Evolutionary conservation across 2,888 invertebrate species (phyloP), one percentile per base, ranked within the genome.

Genomic region (Melipona beecheii): DNA sequence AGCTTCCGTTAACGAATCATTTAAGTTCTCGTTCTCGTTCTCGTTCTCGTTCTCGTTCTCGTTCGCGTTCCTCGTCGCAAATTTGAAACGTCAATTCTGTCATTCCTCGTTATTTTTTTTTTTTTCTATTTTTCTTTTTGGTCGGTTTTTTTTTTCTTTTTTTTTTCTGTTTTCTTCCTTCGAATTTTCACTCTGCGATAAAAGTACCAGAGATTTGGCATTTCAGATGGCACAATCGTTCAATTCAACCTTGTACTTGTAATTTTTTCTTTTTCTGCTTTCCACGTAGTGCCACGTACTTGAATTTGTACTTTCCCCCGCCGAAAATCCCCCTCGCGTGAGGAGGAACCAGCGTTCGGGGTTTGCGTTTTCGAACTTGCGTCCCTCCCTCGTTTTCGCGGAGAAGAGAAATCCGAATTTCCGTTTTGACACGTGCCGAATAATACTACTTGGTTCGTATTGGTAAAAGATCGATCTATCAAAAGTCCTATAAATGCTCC

Each of bases 1-100:
- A 89, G 88, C 89, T 88, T 89, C 84, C 86, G 89, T 89, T 88
- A 83, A 83, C 80, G 81, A 87, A 88, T 86, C 81, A 77, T 81
- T 76, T 71, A 78, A 83, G 68, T 84, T 74, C 70, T 66, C 65
- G 27, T 70, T 73, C 78, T 58, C 81, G 50, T 65, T 71, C 75
- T 4, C 31, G 58, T 73, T 64, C 65, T 4, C 31, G 58, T 73
- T 64, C 65, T 11, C 65, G 31, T 65, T 71, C 75, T 4, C 31
- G 58, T 73, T 64, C 65, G 24, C 24, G 24, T 24, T 24, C 24
- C 6, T 43, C 75, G 43, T 52, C 36, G 36, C 36, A 36, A 31
- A 13, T 31, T 64, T 27, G 9, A 60, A 60, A 52, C 66, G 54
- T 60, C 50, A 36, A 54, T 71, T 68, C 54, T 49, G 13, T 68